These are phyloP conservation scores for Andricus curvator DNA, from an alignment of 2,888 invertebrate genomes.

Conservation along the genomic window DNA sequence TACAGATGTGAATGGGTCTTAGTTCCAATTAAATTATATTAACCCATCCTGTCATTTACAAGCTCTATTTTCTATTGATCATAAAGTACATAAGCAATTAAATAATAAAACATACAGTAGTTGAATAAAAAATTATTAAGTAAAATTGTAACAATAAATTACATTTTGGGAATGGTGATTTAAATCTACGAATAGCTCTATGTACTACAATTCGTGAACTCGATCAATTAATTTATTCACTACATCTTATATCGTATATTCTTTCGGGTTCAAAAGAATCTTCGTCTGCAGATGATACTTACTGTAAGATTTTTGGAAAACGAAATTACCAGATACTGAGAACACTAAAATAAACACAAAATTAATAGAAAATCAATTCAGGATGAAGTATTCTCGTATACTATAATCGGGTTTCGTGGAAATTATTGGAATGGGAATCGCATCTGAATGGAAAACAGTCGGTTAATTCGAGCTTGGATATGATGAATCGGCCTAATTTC, in stretches of 20 bases:
- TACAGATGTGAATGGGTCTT: background rate
- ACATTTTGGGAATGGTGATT: no score
- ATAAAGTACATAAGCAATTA: background rate
- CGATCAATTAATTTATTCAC: no score
- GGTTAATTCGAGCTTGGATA: slow-evolving; percentile 48
- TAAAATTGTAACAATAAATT: no score
- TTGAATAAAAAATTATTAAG: no score
- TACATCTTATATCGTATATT: no score
- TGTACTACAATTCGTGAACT: no score
- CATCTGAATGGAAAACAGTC: background rate
- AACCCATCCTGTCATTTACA: background rate
- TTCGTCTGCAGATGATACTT: background rate
- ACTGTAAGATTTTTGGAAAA: background rate
- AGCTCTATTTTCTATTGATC: background rate
- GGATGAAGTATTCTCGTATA: slow-evolving; percentile 4
- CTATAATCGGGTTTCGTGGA: background rate
- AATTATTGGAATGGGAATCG: background rate
- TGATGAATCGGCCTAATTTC: slow-evolving; percentile 75
- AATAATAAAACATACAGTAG: no score
- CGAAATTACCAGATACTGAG: background rate
- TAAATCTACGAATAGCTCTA: no score
- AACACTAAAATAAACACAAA: background rate
- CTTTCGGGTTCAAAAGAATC: background rate
- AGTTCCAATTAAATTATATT: background rate
- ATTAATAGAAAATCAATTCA: slow-evolving; percentile 38